A percentile compares a stretch with the other conserved stretches of the same genome.
phyloP scores from a whole-genome alignment of 2,888 invertebrate species.

The Drosophila trichaetosa region DNA sequence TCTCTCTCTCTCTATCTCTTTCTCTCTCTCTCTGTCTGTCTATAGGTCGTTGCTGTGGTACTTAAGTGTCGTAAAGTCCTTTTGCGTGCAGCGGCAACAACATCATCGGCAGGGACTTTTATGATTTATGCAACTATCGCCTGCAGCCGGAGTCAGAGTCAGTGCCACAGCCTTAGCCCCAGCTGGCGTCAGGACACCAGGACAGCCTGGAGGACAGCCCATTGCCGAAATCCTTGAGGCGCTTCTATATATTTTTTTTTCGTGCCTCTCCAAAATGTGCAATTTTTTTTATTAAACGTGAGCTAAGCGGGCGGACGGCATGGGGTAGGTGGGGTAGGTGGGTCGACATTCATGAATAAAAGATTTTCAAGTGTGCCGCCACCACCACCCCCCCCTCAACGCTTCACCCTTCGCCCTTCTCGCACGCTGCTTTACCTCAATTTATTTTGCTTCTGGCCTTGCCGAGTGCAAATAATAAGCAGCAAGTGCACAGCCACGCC shows the following conservation, averaged over 20 bases:
- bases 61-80: constrained; percentile 82
- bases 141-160: constrained; percentile 60
- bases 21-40: neutral
- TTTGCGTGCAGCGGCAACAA: constrained; percentile 49
- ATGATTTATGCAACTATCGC: constrained; percentile 82
- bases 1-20: neutral
- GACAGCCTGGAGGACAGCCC: constrained; percentile 24
- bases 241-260: constrained; percentile 50
- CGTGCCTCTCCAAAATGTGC: constrained; percentile 73
- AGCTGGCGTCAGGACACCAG: constrained; percentile 25
- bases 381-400: neutral
- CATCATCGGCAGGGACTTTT: constrained; percentile 59
- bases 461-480: constrained; percentile 80
- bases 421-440: constrained; percentile 47
- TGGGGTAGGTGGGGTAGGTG: neutral
- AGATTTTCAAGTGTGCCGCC: constrained; percentile 69
- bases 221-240: constrained; percentile 77
- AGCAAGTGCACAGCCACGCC: constrained; percentile 69
- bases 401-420: neutral
- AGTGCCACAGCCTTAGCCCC: constrained; percentile 1
- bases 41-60: constrained; percentile 35
- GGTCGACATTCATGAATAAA: constrained; percentile 73
- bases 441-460: constrained; percentile 80
- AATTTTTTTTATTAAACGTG: constrained; percentile 64
- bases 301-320: neutral